Evolutionary conservation across 2,113 vertebrate species (phyloP), one percentile per base, ranked within the genome.

Genomic region (Glaucidium brasilianum): DNA sequence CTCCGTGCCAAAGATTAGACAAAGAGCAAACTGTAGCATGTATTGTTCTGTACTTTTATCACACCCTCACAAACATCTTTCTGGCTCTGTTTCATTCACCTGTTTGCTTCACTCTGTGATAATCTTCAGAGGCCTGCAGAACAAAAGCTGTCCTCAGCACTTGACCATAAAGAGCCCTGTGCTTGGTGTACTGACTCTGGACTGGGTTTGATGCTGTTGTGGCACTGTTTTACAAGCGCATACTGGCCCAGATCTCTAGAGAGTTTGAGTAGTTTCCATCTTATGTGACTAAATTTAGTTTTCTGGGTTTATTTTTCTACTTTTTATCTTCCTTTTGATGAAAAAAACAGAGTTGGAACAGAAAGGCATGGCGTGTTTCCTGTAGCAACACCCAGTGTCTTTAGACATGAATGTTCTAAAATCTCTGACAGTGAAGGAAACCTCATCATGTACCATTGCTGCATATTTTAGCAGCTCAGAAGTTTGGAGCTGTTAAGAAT

Each of bases 401-500:
- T 92, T 79, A 94, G 59, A 43, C 25, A 45, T 35, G 14, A 37
- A 41, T 94, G 34, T 86, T 94, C 79, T 85, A 55, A 82, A 71
- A 67, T 86, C 21, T 90, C 49, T 69, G 52, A 52, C 34, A 50
- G 41, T 43, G 41, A 90, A 73, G 35, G 30, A 88, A 83, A 91
- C 37, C 55, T 66, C 30, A 0, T 56, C 55, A 26, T 9, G 3
- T 82, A 35, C 15, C n/a, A n/a, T 19, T 80, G 55, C 63, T 62
- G 72, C 73, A 56, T 88, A 83, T 88, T 92, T 92, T 94, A 95
- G 85, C 88, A 92, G 55, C 75, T 94, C 85, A 77, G 55, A 63
- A 88, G 74, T 73, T 62, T 77, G 79, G 92, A 62, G n/a, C 41
- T 80, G 53, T 90, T 85, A 66, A 59, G 55, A 94, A 71, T 18